These are phyloP conservation scores for Gallinago solitaria DNA, from an alignment of 2,797 vertebrate genomes.

Conservation along the genomic window DNA sequence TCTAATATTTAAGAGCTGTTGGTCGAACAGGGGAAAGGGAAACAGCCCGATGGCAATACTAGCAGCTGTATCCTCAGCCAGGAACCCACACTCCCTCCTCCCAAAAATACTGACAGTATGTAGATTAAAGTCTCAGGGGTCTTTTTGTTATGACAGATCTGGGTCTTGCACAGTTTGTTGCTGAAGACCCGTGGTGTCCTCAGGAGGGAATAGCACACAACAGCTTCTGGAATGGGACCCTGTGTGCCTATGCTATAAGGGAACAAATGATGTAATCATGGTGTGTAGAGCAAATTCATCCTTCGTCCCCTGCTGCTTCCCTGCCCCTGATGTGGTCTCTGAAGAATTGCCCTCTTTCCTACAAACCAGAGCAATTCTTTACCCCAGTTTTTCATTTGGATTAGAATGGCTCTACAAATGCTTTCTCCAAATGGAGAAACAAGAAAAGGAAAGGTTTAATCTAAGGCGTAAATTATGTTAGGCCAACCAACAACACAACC, in stretches of 20 bases:
- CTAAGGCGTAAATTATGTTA: not conserved
- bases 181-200: not conserved
- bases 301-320: not conserved
- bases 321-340: not conserved
- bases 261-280: not conserved
- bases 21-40: not conserved
- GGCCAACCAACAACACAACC: not conserved
- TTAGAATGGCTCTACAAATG: not conserved
- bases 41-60: fast-evolving
- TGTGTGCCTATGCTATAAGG: not conserved
- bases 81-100: not conserved
- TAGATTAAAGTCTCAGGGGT: not conserved
- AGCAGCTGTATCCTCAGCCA: not conserved
- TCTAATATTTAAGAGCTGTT: not conserved
- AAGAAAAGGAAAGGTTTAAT: not conserved
- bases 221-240: not conserved
- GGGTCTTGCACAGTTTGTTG: not conserved
- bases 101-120: not conserved
- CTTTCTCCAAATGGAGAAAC: not conserved
- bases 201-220: not conserved
- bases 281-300: fast-evolving
- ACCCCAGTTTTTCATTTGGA: not conserved
- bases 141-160: not conserved
- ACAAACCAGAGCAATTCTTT: not conserved
- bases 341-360: not conserved